These are phyloP conservation scores for Brachionus asplanchnoidis DNA, from an alignment of 1,140 invertebrate genomes.

Conservation along the genomic window DNA sequence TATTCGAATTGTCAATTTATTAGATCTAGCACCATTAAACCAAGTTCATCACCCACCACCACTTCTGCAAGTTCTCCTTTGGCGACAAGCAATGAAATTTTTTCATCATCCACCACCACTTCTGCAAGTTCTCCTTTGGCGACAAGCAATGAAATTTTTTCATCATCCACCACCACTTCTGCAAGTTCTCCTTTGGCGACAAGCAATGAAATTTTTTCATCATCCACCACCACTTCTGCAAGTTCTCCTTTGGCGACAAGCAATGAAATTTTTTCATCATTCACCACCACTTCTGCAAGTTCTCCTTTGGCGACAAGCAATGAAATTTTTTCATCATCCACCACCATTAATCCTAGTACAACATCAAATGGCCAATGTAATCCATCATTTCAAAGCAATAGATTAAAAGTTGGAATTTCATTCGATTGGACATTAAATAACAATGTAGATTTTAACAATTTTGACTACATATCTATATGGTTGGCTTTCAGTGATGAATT, in stretches of 20 bases:
- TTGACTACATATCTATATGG: slow-evolving; percentile 32
- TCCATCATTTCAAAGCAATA: background rate
- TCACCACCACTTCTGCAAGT: background rate
- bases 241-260: background rate
- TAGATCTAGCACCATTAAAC: background rate
- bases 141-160: too few relatives aligned
- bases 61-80: too few relatives aligned
- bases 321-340: too few relatives aligned
- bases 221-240: background rate
- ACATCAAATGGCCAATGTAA: background rate
- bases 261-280: too few relatives aligned
- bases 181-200: background rate
- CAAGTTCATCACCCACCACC: background rate
- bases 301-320: background rate
- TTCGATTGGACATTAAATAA: background rate
- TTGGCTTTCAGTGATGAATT: background rate
- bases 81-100: too few relatives aligned
- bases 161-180: background rate
- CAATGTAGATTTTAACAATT: background rate
- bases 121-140: background rate
- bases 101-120: background rate
- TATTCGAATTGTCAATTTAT: background rate
- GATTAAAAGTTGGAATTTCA: background rate
- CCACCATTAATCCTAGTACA: background rate
- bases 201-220: background rate